phyloP scores from a whole-genome alignment of 1,140 invertebrate genomes.

The Zaprionus kolodkinae region DNA sequence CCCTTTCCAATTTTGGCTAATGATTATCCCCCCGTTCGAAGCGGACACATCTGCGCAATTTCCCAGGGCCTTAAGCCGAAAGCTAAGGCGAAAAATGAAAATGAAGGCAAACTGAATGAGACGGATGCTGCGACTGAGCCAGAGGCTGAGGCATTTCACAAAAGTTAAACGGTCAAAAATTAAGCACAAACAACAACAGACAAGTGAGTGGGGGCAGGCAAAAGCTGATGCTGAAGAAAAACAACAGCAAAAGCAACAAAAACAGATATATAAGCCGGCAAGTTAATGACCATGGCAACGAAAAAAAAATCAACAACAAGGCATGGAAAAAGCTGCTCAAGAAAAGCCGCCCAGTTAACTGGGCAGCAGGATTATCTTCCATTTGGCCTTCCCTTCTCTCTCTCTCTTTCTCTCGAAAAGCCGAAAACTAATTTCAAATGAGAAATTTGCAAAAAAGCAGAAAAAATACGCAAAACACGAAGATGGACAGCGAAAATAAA shows the following conservation, averaged over 20 bases:
- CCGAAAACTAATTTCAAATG: conserved; percentile 72
- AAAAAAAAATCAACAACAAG: conserved; percentile 29
- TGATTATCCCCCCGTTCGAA: conserved; percentile 37
- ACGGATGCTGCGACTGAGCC: conserved; percentile 1
- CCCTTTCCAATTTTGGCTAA: conserved; percentile 35
- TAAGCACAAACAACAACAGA: conserved; percentile 56
- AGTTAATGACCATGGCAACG: conserved; percentile 72
- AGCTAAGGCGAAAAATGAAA: conserved; percentile 28
- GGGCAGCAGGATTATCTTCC: conserved; percentile 9
- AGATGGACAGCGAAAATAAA: conserved; percentile 62
- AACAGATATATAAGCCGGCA: conserved; percentile 59
- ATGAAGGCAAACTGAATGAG: conserved; percentile 23
- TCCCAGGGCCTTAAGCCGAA: conserved; percentile 71
- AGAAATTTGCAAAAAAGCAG: conserved; percentile 36
- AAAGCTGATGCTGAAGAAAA: conserved; percentile 36
- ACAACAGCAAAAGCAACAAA: conserved; percentile 18
- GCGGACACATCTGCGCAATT: conserved; percentile 65
- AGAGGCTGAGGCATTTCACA: conserved; percentile 47
- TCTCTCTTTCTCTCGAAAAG: conserved; percentile 8
- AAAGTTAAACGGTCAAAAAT: conserved; percentile 75
- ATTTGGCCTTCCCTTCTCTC: neutral
- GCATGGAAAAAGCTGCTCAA: conserved; percentile 35
- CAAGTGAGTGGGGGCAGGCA: conserved; percentile 33
- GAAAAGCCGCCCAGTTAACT: conserved; percentile 33
- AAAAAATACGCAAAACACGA: conserved; percentile 23